phyloP scores from a whole-genome alignment of 2,888 invertebrate genomes.

The Clostera curtula region DNA sequence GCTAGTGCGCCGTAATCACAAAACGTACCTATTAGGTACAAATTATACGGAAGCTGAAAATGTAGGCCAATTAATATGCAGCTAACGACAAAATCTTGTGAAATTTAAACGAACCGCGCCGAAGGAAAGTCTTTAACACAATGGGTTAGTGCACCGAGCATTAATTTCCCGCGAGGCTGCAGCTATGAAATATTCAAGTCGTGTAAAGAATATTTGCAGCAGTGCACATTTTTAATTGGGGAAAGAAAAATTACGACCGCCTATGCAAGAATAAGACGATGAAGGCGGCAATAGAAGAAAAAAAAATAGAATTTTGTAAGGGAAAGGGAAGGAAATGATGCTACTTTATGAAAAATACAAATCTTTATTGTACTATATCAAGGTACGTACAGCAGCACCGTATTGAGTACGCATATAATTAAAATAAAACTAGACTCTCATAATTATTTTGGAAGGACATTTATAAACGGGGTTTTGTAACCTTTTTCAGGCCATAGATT shows the following conservation, averaged over 20 bases:
- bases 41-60: constrained; percentile 4
- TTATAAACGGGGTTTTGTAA: too few relatives aligned
- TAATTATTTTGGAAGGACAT: too few relatives aligned
- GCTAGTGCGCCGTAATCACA: too few relatives aligned
- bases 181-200: constrained; percentile 53
- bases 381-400: too few relatives aligned
- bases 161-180: constrained; percentile 52
- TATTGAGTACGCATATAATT: too few relatives aligned
- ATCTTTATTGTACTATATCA: too few relatives aligned
- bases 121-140: constrained; percentile 42
- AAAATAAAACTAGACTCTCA: too few relatives aligned
- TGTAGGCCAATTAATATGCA: constrained; percentile 9
- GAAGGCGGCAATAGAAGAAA: constrained; percentile 21
- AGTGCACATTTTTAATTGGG: constrained; percentile 49
- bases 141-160: constrained; percentile 42
- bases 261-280: constrained; percentile 18
- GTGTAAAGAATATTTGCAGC: constrained; percentile 40
- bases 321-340: too few relatives aligned
- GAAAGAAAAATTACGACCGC: constrained; percentile 26
- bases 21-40: too few relatives aligned
- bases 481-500: too few relatives aligned
- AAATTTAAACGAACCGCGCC: constrained; percentile 31
- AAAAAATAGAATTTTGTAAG: too few relatives aligned
- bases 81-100: constrained; percentile 17
- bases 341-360: too few relatives aligned